Evolutionary conservation across 2,888 invertebrate genomes (phyloP), one percentile per base, ranked within the genome.

Genomic region (Drosophila peninsularis): DNA sequence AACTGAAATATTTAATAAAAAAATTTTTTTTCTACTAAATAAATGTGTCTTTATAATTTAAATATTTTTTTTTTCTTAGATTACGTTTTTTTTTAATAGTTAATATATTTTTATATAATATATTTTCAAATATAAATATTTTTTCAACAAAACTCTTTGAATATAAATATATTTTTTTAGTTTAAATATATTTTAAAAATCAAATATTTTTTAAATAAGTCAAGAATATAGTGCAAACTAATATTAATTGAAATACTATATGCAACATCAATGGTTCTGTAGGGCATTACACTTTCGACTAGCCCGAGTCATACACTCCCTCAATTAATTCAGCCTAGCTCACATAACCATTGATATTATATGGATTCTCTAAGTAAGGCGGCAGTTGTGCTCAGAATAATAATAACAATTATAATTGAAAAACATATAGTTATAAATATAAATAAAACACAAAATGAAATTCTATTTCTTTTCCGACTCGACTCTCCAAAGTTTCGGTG

Each of bases 301-400:
- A 30, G 30, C 17, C 6, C 3, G 5, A 24, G 5, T 5, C 5
- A 27, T 19, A 9, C 2, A 3, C n/a, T 27, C 13, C 13, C 9
- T 30, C 19, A 30, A 41, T 41, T 54, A 19, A 54, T 54, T 54
- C 30, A 21, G 3, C 30, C 17, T 32, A 41, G 54, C 36, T 30
- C 30, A 30, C 41, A 19, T 19, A 21, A 32, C 52, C 27, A 53
- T 37, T 13, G 17, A 37, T 32, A 30, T 19, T 19, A 32, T 41
- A 14, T 27, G 39, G 14, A 5, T 14, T 32, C 5, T 42, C 10
- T 24, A 32, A n/a, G 21, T 24, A 36, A 34, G 36, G 11, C 36
- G n/a, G 21, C 36, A n/a, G 21, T 10, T 34, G 44, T 56, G 44
- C 19, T 2, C 2, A 10, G 56, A 56, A 56, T 56, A 56, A 14